Base-by-base conservation (phyloP, 2,888 invertebrate species). In the Ommatoiulus sabulosus region DNA sequence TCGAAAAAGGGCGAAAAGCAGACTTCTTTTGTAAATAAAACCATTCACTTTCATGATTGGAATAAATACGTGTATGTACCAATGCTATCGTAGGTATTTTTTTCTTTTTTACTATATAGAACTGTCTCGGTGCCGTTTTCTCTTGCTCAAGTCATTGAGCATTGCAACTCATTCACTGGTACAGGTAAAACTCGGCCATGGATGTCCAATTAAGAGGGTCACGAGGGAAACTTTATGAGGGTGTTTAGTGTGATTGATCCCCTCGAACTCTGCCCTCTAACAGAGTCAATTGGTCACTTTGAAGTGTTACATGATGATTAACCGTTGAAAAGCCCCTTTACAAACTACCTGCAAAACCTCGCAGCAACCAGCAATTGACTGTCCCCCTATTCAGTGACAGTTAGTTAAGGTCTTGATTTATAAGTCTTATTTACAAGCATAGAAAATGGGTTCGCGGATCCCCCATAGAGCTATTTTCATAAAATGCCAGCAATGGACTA, bases 201-300 rank as follows among this genome's bases (percentile, higher is more conserved):
- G 10, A n/a, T 72, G 72, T 8, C 24, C 24, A 72, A 72, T 72
- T 24, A 24, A 24, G 72, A 24, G 72, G 72, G 72, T 72, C n/a
- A 72, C 72, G 7, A 72, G 24, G 72, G 72, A 10, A 24, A 6
- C 72, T 72, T 72, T 72, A 72, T 72, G 72, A 72, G 72, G n/a
- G 72, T n/a, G 72, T 72, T 72, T 72, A 72, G 72, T 72, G 72
- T 72, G 72, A 72, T 72, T 72, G 72, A 72, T 72, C 72, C 72
- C 8, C 72, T 72, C 72, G 24, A 24, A 72, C 72, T 72, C 24
- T 72, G 72, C n/a, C 72, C 72, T 72, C 72, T 72, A 63, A 63
- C 63, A 20, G 72, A 72, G 72, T 72, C 72, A 24, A 72, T 72
- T 72, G 72, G 72, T 72, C 72, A 72, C 72, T n/a, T 24, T n/a